Evolutionary conservation across 2,797 vertebrate species (phyloP).

Genomic region (Pelodytes ibericus): DNA sequence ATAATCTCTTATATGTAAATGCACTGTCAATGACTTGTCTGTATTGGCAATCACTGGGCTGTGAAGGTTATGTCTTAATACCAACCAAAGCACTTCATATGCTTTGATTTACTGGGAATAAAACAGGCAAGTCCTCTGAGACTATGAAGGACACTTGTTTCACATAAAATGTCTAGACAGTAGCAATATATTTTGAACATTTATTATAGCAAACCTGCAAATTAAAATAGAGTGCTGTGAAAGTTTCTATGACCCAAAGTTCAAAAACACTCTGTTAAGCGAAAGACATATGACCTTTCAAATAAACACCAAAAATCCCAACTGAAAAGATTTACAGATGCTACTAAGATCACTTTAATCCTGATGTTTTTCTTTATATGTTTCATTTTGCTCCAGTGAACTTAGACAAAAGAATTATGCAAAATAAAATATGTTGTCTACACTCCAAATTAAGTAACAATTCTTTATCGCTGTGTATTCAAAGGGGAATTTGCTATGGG

Average conservation of each 20-base stretch:
- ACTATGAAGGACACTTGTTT: slow-evolving; percentile 86
- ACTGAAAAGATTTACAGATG: slow-evolving; percentile 32
- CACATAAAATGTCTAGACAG: slow-evolving; percentile 85
- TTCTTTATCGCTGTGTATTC: no score
- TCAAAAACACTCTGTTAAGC: slow-evolving; percentile 69
- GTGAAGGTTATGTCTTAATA: slow-evolving; percentile 95
- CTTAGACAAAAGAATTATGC: not conserved
- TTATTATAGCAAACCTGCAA: slow-evolving; percentile 82
- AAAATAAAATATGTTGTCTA: not conserved
- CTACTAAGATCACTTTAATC: slow-evolving; percentile 22
- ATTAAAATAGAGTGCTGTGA: slow-evolving; percentile 77
- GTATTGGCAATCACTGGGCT: slow-evolving; percentile 81
- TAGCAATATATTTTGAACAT: slow-evolving; percentile 82
- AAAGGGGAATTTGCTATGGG: no score
- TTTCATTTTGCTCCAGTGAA: slow-evolving; percentile 4
- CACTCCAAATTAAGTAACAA: no score
- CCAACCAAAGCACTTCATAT: slow-evolving; percentile 83
- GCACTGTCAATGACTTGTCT: slow-evolving; percentile 84
- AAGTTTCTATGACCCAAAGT: slow-evolving; percentile 77
- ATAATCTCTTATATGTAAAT: slow-evolving; percentile 93
- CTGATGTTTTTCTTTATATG: slow-evolving; percentile 4
- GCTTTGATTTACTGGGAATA: slow-evolving; percentile 96
- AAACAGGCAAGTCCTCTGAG: slow-evolving; percentile 88
- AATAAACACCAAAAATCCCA: slow-evolving; percentile 44
- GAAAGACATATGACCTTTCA: slow-evolving; percentile 62